Evolutionary conservation across 2,888 invertebrate genomes (phyloP), one percentile per base, ranked within the genome.

Genomic region (Cosmopolites sordidus): DNA sequence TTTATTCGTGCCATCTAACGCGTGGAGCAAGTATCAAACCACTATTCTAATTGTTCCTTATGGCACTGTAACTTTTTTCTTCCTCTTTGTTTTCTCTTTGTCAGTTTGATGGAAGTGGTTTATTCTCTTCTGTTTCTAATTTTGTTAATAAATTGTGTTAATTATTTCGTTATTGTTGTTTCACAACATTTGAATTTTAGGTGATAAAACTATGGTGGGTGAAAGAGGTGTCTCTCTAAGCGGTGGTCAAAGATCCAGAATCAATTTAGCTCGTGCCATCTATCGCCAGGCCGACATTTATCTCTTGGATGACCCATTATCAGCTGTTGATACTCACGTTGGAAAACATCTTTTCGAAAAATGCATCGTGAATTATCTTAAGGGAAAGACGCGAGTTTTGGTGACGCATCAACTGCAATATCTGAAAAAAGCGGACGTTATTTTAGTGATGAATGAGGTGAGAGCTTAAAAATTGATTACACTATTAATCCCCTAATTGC

Each of bases 251-350:
- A 82, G 86, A 55, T 90, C 91, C 1, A 79, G 91, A 54, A 82
- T 92, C 42, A 87, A 86, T 61, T 76, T 91, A 29, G 88, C 87
- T 0, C 77, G 91, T 58, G 86, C 89, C 3, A 79, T 91, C 53
- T 92, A 91, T 63, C 79, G 83, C 68, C 79, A 87, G 65, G 86
- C 89, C 17, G 82, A 86, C 63, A 79, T 90, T 53, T 90, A 89
- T 65, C 72, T 91, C 1, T 69, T 91, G 33, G 90, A 91, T 67
- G 90, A 91, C 74, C 89, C 90, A 0, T 70, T 90, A 2, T 86
- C 86, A 48, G 89, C 90, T 0, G 89, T 90, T 0, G 91, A 91
- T 70, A 79, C 86, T 0, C 83, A 84, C 56, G 89, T 90, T n/a
- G 85, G 87, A 0, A 80, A 82, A 55, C 84, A 86, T 69, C 73